Conservation (phyloP, 2,113 vertebrate genomes). For the Tychaedon coryphoeus region DNA sequence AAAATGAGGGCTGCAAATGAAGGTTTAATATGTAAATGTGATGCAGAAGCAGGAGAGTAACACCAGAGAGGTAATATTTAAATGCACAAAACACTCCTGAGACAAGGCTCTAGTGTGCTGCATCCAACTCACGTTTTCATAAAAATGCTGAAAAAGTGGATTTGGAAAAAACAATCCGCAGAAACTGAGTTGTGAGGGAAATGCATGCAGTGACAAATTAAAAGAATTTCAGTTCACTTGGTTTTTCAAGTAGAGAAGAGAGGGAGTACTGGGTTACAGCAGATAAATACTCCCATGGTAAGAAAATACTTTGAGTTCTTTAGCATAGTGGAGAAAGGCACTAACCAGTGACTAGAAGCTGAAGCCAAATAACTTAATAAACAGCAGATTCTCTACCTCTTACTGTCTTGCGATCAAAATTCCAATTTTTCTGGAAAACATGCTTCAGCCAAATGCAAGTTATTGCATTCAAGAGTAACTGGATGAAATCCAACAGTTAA, state of each 20-base stretch:
- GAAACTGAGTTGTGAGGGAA: background rate
- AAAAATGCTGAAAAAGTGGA: background rate
- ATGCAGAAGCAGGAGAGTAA: background rate
- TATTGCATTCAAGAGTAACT: background rate
- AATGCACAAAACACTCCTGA: background rate
- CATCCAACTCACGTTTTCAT: background rate
- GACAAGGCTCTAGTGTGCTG: background rate
- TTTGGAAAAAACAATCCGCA: background rate
- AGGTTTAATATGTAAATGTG: background rate
- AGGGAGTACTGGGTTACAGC: background rate
- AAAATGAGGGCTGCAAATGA: background rate
- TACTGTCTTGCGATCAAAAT: background rate
- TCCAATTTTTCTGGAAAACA: background rate
- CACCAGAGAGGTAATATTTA: background rate
- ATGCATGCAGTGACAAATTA: background rate
- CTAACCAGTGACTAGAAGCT: background rate
- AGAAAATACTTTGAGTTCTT: conserved; percentile 6
- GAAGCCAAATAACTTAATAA: conserved; percentile 31
- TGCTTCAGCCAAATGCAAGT: background rate
- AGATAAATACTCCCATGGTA: background rate
- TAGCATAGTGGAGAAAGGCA: background rate
- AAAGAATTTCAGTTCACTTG: background rate
- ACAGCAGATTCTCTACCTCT: background rate
- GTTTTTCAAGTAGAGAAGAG: background rate
- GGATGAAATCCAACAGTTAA: background rate